phyloP scores from a whole-genome alignment of 2,113 vertebrate species.

The Hippoglossus stenolepis region DNA sequence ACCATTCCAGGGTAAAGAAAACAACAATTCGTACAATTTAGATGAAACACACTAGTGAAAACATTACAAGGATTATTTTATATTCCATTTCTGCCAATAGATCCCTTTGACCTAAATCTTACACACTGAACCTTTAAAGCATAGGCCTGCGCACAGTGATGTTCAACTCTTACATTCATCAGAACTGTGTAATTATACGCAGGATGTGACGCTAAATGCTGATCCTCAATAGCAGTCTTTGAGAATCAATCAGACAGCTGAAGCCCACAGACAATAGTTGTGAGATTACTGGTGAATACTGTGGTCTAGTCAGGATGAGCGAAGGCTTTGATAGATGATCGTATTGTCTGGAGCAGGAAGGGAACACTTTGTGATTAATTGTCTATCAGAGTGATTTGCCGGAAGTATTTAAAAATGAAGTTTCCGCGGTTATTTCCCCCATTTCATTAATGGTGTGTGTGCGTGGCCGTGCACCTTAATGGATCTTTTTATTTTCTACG shows the following conservation, averaged over 20 bases:
- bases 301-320: constrained; percentile 49
- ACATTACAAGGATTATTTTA: no score
- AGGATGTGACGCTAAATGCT: constrained; percentile 64
- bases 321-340: constrained; percentile 77
- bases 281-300: constrained; percentile 57
- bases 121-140: no score
- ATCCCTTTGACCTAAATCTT: no score
- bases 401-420: constrained; percentile 60
- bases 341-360: constrained; percentile 71
- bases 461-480: constrained; percentile 38
- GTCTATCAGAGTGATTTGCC: constrained; percentile 66
- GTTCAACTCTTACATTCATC: constrained; percentile 32
- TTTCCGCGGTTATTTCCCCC: constrained; percentile 55
- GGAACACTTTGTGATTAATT: constrained; percentile 82
- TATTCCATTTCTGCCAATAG: no score
- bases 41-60: no score
- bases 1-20: no score
- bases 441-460: constrained; percentile 53
- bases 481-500: constrained; percentile 71
- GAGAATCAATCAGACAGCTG: constrained; percentile 74
- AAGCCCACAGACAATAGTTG: constrained; percentile 66
- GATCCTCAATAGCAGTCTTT: constrained; percentile 59
- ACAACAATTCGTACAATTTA: no score
- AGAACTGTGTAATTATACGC: constrained; percentile 52
- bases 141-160: background rate